A percentile compares a stretch with the other conserved stretches of the same genome.
Conservation (phyloP, 2,797 vertebrate species). For the Bucorvus abyssinicus region DNA sequence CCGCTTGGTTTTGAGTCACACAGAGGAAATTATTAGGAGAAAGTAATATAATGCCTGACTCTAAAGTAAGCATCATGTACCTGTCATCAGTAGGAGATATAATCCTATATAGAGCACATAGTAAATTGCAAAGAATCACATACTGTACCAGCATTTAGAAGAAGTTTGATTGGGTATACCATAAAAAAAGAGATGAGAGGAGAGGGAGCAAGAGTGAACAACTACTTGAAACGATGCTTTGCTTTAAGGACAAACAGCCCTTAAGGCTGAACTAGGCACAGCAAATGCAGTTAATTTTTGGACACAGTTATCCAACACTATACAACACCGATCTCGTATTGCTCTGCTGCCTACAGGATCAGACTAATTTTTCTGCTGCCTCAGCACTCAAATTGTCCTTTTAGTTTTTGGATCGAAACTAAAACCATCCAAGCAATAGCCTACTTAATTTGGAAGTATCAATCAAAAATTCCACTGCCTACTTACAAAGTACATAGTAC, state of each 20-base stretch:
- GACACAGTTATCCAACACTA: neutral
- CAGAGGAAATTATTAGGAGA: neutral
- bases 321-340: neutral
- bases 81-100: neutral
- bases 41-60: neutral
- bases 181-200: neutral
- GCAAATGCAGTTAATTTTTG: neutral
- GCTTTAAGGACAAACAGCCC: neutral
- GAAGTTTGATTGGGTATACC: neutral
- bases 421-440: neutral
- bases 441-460: neutral
- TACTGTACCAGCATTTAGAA: neutral
- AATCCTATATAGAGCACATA: neutral
- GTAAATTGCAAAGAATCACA: neutral
- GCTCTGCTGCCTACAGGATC: neutral
- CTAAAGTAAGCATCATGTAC: neutral
- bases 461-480: neutral
- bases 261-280: neutral
- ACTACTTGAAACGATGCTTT: neutral
- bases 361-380: neutral
- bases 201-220: neutral
- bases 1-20: neutral
- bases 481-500: neutral
- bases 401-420: neutral
- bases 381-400: neutral